Evolutionary conservation across 2,113 vertebrate species (phyloP).

Genomic region (Girardinichthys multiradiatus): DNA sequence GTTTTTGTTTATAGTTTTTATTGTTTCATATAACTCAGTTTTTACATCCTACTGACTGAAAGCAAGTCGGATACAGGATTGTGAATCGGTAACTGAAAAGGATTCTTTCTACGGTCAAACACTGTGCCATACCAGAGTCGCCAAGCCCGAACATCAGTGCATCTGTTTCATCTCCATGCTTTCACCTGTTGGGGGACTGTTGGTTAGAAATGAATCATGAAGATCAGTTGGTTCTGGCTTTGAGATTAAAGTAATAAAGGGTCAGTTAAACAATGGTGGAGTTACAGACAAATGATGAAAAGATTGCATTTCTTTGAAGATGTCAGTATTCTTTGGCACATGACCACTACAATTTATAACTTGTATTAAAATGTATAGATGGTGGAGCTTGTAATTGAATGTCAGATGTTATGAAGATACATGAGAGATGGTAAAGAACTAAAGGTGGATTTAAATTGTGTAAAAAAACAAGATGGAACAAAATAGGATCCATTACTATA

Average conservation of each 20-base stretch:
- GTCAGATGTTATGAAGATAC: slow-evolving; percentile 85
- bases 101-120: slow-evolving; percentile 74
- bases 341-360: slow-evolving; percentile 96
- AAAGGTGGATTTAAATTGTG: slow-evolving; percentile 81
- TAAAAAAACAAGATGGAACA: slow-evolving; percentile 82
- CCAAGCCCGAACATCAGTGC: slow-evolving; percentile 69
- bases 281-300: slow-evolving; percentile 68
- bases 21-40: slow-evolving; percentile 46
- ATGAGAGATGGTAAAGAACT: slow-evolving; percentile 73
- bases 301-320: slow-evolving; percentile 90
- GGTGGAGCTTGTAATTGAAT: slow-evolving; percentile 95
- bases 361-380: slow-evolving; percentile 99
- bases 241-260: slow-evolving; percentile 59
- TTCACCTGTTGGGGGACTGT: slow-evolving; percentile 40
- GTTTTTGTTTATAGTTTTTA: slow-evolving; percentile 33
- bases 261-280: slow-evolving; percentile 6
- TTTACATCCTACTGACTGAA: slow-evolving; percentile 81
- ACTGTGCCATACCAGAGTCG: slow-evolving; percentile 81
- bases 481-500: slow-evolving; percentile 95
- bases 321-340: slow-evolving; percentile 98
- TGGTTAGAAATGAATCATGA: slow-evolving; percentile 41
- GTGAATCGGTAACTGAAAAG: slow-evolving; percentile 61
- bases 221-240: slow-evolving; percentile 56
- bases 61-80: slow-evolving; percentile 61
- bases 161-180: slow-evolving; percentile 52